Evolutionary conservation across 1,140 invertebrate species (phyloP).

Genomic region (Cydia splendana): DNA sequence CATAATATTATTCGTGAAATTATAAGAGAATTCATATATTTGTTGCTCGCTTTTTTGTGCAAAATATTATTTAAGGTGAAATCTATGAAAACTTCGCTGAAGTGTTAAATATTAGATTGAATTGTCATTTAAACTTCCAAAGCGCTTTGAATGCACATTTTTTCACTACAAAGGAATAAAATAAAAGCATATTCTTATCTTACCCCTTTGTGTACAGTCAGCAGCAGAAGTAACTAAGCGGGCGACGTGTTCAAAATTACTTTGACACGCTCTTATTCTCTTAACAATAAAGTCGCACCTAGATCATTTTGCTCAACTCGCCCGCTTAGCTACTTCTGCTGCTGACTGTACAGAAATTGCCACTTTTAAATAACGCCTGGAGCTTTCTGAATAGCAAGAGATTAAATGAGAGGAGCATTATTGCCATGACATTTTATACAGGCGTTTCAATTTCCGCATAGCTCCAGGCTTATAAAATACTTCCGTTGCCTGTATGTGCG

Average conservation of each 20-base stretch:
- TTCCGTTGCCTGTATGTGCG: not conserved
- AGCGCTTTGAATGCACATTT: not conserved
- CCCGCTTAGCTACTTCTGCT: no score
- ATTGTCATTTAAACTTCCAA: not conserved
- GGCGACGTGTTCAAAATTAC: no score
- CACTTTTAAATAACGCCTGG: not conserved
- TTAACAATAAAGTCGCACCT: no score
- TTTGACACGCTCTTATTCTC: no score
- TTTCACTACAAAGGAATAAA: not conserved
- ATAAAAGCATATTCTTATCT: not conserved
- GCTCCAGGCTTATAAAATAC: not conserved
- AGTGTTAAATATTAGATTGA: no score
- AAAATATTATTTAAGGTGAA: no score
- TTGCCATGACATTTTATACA: not conserved
- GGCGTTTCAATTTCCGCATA: slow-evolving; percentile 11
- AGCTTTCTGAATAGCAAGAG: not conserved
- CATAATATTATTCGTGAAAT: no score
- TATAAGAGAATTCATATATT: no score
- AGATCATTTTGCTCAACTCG: no score
- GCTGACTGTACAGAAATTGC: not conserved
- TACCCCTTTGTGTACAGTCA: not conserved
- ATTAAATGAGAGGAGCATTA: not conserved
- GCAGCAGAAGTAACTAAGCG: no score
- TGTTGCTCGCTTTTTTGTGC: no score
- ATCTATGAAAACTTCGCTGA: no score